Evolutionary conservation across 2,888 invertebrate species (phyloP), one percentile per base, ranked within the genome.

Genomic region (Girardia tigrina): DNA sequence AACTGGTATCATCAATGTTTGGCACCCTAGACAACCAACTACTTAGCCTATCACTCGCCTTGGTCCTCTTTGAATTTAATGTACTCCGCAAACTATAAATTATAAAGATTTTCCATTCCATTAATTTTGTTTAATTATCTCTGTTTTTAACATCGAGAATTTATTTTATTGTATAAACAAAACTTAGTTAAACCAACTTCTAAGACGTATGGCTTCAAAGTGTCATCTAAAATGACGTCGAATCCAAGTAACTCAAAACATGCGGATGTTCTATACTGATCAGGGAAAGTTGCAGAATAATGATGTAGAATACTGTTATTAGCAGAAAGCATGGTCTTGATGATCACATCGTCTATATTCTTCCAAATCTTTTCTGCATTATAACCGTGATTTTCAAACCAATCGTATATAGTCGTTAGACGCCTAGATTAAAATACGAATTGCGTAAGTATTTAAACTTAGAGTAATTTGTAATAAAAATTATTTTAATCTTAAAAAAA

Each of bases 301-400:
- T 28, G 28, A 28, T 71, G 71, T 71, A 26, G 27, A 12, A 71
- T 28, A n/a, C 71, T 71, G n/a, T 29, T 71, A 29, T 71, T 28
- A 28, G 71, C 71, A 28, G n/a, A 71, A 28, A 71, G 28, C 71
- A 71, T 29, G 16, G 71, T 71, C 23, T 71, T 71, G 14, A 71
- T 71, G 14, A 71, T 71, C 2, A 71, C 71, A 29, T 71, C 71
- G n/a, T 71, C 71, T 4, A 71, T 71, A 71, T 28, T 28, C n/a
- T 71, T 29, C 71, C 71, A 71, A 28, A 71, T 28, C 14, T 4
- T 2, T n/a, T 28, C 71, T 2, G 29, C 71, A 29, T 71, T 28
- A 23, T 71, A 71, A 4, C 71, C 71, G 26, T 71, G 6, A 16
- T 71, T n/a, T 20, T 29, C n/a, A 20, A 12, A 29, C 71, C 71